Conservation (phyloP, 2,888 invertebrate genomes). For the Troides helena region DNA sequence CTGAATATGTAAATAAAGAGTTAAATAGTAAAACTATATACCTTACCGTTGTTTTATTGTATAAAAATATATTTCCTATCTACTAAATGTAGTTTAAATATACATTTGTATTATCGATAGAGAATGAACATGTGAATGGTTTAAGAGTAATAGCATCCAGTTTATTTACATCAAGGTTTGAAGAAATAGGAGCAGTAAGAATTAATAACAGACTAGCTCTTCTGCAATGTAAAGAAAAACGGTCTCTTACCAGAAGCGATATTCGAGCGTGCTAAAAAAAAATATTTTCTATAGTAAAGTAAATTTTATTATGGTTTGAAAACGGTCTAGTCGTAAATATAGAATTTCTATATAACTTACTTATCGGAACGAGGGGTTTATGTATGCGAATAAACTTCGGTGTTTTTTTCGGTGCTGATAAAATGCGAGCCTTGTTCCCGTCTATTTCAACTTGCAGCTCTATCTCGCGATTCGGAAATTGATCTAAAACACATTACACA, state of each 20-base stretch:
- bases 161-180: neutral
- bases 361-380: conserved; percentile 16
- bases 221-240: neutral
- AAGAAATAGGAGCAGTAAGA: neutral
- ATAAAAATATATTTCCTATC: neutral
- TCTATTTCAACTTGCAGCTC: conserved; percentile 59
- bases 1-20: neutral
- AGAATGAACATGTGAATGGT: neutral
- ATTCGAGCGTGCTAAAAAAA: conserved; percentile 16
- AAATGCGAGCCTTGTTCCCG: conserved; percentile 8
- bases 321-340: neutral
- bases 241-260: conserved; percentile 6
- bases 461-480: conserved; percentile 57
- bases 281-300: neutral
- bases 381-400: conserved; percentile 9
- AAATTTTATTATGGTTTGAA: neutral
- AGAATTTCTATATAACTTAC: conserved; percentile 6
- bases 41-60: neutral
- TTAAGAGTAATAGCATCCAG: neutral
- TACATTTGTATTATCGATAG: neutral
- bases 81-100: neutral
- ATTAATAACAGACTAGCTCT: no score
- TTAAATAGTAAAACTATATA: neutral
- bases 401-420: conserved; percentile 10
- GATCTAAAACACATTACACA: conserved; percentile 41